Evolutionary conservation across 92 coral and sea anemone genomes (phyloP).

Genomic region (Palythoa caribaeorum): DNA sequence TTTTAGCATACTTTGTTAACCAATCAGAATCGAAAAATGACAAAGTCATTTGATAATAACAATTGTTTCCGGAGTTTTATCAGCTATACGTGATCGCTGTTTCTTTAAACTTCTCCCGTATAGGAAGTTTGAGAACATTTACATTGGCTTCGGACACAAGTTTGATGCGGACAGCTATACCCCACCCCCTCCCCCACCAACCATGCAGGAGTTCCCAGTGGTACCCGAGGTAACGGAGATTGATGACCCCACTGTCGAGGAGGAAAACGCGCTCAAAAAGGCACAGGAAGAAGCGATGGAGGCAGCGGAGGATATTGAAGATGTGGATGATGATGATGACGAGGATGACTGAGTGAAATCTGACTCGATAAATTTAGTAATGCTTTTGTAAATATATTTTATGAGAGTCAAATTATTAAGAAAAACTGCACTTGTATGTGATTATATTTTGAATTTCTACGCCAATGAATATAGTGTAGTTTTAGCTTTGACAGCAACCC

Average conservation of each 20-base stretch:
- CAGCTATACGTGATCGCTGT: not conserved
- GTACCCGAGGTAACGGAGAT: conserved; percentile 93
- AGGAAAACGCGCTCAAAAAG: conserved; percentile 90
- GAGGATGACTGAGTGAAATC: conserved; percentile 73
- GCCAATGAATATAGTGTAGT: not conserved
- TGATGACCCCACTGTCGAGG: conserved; percentile 99
- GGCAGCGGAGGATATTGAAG: conserved; percentile 97
- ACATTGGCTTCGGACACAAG: conserved; percentile 98
- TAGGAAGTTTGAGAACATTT: conserved; percentile 96
- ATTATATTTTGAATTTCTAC: not conserved
- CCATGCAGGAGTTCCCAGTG: conserved; percentile 91
- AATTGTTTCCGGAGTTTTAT: not conserved
- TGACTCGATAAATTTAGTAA: not conserved
- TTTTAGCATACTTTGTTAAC: no score
- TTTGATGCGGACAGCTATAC: conserved; percentile 93
- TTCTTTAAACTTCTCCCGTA: not conserved
- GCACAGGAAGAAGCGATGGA: conserved; percentile 95
- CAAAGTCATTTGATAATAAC: not conserved
- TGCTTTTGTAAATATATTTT: not conserved
- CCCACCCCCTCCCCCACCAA: conserved; percentile 95
- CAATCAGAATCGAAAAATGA: no score
- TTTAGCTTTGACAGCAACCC: not conserved
- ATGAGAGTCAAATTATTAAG: not conserved
- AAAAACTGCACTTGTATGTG: not conserved
- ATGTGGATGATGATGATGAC: conserved; percentile 97